phyloP scores from a whole-genome alignment of 1,140 invertebrate species.

The Drosophila gunungcola region DNA sequence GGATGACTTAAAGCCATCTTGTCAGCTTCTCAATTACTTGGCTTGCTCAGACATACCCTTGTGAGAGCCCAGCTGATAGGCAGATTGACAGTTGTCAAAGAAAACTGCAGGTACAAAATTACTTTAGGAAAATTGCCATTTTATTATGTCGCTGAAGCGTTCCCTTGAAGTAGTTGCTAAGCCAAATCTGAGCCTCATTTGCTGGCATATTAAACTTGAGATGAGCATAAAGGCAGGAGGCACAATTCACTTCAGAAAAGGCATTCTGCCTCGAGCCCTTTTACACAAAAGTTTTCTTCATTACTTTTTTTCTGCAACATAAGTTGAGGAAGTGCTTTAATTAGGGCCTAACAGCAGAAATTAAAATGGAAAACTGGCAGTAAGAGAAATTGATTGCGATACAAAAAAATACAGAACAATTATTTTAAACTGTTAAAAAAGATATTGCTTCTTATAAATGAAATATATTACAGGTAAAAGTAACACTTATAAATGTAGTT shows the following conservation, averaged over 20 bases:
- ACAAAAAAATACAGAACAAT: constrained; percentile 1
- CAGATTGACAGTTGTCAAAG: constrained; percentile 11
- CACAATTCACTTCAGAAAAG: constrained; percentile 43
- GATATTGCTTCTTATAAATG: too few relatives aligned
- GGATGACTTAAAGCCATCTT: constrained; percentile 13
- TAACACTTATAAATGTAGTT: too few relatives aligned
- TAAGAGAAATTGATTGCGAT: neutral
- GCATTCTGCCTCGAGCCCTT: constrained; percentile 16
- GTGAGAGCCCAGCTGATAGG: neutral
- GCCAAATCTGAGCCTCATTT: constrained; percentile 5
- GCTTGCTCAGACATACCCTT: neutral
- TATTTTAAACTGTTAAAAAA: too few relatives aligned
- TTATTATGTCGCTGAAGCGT: neutral
- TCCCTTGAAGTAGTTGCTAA: neutral
- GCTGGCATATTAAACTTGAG: constrained; percentile 16
- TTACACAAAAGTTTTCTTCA: constrained; percentile 13
- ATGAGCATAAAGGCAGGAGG: constrained; percentile 8
- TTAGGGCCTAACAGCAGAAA: constrained; percentile 12
- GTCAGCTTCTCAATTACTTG: constrained; percentile 12
- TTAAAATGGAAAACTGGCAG: constrained; percentile 3
- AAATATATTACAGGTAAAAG: too few relatives aligned
- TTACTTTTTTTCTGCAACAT: constrained; percentile 5
- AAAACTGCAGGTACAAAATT: constrained; percentile 1
- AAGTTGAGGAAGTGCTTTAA: constrained; percentile 8
- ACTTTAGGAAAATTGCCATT: neutral